These are phyloP conservation scores for Blastobasis adustella DNA, from an alignment of 2,888 invertebrate genomes.

Conservation along the genomic window DNA sequence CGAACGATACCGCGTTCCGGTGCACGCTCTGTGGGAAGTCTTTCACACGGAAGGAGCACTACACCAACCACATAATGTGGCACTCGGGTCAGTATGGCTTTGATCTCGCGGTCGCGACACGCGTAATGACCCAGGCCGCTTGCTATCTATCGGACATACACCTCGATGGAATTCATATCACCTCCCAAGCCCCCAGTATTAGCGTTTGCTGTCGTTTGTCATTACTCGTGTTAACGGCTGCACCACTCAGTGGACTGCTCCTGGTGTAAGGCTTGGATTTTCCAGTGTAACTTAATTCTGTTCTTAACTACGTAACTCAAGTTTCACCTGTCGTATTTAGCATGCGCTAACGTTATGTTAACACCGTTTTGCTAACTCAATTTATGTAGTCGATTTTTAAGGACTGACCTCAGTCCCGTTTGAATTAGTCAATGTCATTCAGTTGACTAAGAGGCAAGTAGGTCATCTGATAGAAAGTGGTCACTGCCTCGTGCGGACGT, in stretches of 20 bases:
- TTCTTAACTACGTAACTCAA: not conserved
- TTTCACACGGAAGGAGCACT: slow-evolving; percentile 92
- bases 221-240: slow-evolving; percentile 12
- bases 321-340: not conserved
- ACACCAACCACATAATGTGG: slow-evolving; percentile 93
- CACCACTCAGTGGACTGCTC: slow-evolving; percentile 11
- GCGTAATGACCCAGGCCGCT: not conserved
- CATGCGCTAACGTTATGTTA: not conserved
- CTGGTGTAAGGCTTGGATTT: slow-evolving; percentile 47
- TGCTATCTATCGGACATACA: not conserved
- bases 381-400: too few species aligned
- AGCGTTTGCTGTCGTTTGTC: not conserved
- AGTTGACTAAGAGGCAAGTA: too few species aligned
- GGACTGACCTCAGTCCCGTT: too few species aligned
- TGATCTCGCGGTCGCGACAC: slow-evolving; percentile 16
- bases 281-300: slow-evolving; percentile 4
- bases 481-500: too few species aligned
- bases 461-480: too few species aligned
- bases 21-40: slow-evolving; percentile 92
- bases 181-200: not conserved
- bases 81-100: slow-evolving; percentile 80
- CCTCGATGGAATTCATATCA: not conserved
- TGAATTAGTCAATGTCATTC: too few species aligned
- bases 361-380: too few species aligned
- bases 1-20: slow-evolving; percentile 90